These are phyloP conservation scores for Globodera rostochiensis DNA, from an alignment of 1,140 invertebrate genomes.

Conservation along the genomic window DNA sequence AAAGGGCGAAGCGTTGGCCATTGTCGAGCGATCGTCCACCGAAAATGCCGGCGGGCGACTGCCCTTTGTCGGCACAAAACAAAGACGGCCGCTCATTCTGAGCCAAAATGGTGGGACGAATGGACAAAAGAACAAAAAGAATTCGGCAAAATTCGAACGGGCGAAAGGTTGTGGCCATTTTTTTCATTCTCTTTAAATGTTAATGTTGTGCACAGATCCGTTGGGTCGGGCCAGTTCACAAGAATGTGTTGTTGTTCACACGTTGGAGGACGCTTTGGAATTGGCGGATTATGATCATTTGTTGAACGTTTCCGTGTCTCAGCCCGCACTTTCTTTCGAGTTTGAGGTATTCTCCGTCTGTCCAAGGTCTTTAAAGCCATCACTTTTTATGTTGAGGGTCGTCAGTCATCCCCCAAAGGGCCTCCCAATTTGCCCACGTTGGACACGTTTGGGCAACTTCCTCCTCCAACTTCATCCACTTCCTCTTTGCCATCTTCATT, in stretches of 20 bases:
- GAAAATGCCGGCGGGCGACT: slow-evolving; percentile 37
- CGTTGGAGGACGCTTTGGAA: background rate
- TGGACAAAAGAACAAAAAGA: background rate
- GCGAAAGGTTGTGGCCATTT: background rate
- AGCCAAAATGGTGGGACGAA: background rate
- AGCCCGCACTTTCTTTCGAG: slow-evolving; percentile 24
- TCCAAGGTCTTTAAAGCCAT: background rate
- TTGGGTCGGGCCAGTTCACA: background rate
- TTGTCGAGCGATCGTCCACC: slow-evolving; percentile 39
- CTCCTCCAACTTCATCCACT: background rate
- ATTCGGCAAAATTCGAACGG: background rate
- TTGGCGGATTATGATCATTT: slow-evolving; percentile 23
- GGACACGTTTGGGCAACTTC: background rate
- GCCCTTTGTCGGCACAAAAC: slow-evolving; percentile 42
- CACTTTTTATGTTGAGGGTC: background rate
- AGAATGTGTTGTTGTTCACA: background rate
- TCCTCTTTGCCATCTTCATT: too few relatives aligned
- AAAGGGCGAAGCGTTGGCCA: slow-evolving; percentile 46
- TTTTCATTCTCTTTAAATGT: background rate
- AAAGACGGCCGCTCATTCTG: background rate
- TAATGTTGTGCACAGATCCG: background rate
- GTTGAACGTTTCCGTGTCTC: slow-evolving; percentile 34
- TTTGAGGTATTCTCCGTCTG: background rate
- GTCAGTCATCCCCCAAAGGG: background rate
- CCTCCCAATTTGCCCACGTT: background rate